Conservation (phyloP, 2,888 invertebrate genomes). For the Chrysodeixis includens region DNA sequence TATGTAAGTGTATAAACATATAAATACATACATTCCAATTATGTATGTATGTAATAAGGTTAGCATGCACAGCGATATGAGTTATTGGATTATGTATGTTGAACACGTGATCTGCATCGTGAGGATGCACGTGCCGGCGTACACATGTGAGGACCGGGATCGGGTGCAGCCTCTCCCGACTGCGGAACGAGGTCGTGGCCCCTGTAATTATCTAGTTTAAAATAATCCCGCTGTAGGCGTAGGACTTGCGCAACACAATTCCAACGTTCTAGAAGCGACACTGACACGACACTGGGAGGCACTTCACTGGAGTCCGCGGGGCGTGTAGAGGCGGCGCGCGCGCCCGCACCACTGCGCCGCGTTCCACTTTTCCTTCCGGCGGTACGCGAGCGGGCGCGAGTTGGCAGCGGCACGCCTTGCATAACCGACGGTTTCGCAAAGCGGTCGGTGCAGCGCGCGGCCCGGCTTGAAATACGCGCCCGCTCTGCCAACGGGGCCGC, state of each 20-base stretch:
- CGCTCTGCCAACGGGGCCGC: slow-evolving; percentile 80
- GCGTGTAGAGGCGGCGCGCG: slow-evolving; percentile 87
- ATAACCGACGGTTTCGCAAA: slow-evolving; percentile 89
- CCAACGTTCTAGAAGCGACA: slow-evolving; percentile 87
- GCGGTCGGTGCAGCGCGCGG: slow-evolving; percentile 83
- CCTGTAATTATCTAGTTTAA: slow-evolving; percentile 82
- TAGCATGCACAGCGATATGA: slow-evolving; percentile 66
- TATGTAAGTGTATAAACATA: slow-evolving; percentile 38
- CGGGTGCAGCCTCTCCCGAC: slow-evolving; percentile 66
- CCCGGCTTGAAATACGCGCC: slow-evolving; percentile 86
- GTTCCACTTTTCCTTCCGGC: slow-evolving; percentile 90
- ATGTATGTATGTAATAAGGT: slow-evolving; percentile 43
- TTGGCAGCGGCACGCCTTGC: slow-evolving; percentile 88
- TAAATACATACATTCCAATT: slow-evolving; percentile 42
- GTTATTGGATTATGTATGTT: slow-evolving; percentile 65
- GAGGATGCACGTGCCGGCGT: slow-evolving; percentile 69
- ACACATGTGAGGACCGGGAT: slow-evolving; percentile 63
- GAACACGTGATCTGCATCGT: slow-evolving; percentile 70
- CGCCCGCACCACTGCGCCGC: slow-evolving; percentile 86
- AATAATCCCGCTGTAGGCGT: slow-evolving; percentile 86
- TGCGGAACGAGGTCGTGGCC: slow-evolving; percentile 69
- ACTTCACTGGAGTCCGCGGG: slow-evolving; percentile 82
- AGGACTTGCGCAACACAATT: slow-evolving; percentile 87
- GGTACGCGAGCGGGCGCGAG: slow-evolving; percentile 82
- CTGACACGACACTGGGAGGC: slow-evolving; percentile 85